phyloP scores from a whole-genome alignment of 1,140 invertebrate species.

The Drosophila rhopaloa region DNA sequence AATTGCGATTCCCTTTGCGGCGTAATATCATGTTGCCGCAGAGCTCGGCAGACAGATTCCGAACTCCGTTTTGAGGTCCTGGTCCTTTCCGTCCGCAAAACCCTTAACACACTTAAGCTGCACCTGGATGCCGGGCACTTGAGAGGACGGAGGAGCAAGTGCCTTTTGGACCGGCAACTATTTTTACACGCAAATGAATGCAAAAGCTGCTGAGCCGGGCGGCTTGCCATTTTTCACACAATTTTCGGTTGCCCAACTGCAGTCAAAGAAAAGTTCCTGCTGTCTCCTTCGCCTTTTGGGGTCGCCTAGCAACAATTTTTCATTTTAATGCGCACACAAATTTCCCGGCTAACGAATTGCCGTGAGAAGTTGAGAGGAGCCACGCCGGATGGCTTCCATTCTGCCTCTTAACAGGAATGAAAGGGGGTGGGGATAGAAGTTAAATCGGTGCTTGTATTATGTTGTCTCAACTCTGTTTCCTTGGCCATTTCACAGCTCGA shows the following conservation, averaged over 20 bases:
- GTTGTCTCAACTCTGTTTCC: slow-evolving; percentile 46
- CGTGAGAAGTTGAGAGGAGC: slow-evolving; percentile 1
- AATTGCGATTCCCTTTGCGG: slow-evolving; percentile 37
- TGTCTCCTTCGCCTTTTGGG: slow-evolving; percentile 21
- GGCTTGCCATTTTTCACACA: slow-evolving; percentile 76
- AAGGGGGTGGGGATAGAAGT: no score
- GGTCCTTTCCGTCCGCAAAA: slow-evolving; percentile 20
- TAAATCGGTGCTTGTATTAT: slow-evolving; percentile 28
- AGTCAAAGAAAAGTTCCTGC: slow-evolving; percentile 63
- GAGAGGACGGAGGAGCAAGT: slow-evolving; percentile 5
- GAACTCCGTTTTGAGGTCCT: background rate
- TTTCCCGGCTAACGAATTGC: slow-evolving; percentile 74
- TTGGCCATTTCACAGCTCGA: slow-evolving; percentile 78
- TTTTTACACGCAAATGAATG: slow-evolving; percentile 77
- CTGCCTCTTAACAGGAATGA: background rate
- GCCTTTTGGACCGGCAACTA: slow-evolving; percentile 45
- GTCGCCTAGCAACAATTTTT: slow-evolving; percentile 78
- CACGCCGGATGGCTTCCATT: slow-evolving; percentile 5
- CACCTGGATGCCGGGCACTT: slow-evolving; percentile 37
- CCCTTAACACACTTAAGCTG: slow-evolving; percentile 53
- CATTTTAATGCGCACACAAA: slow-evolving; percentile 84
- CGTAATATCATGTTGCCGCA: slow-evolving; percentile 10
- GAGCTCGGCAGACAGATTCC: background rate
- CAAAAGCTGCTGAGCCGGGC: slow-evolving; percentile 39
- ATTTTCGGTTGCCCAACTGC: slow-evolving; percentile 61